Conservation (phyloP, 2,888 invertebrate species). For the Platycheirus albimanus region DNA sequence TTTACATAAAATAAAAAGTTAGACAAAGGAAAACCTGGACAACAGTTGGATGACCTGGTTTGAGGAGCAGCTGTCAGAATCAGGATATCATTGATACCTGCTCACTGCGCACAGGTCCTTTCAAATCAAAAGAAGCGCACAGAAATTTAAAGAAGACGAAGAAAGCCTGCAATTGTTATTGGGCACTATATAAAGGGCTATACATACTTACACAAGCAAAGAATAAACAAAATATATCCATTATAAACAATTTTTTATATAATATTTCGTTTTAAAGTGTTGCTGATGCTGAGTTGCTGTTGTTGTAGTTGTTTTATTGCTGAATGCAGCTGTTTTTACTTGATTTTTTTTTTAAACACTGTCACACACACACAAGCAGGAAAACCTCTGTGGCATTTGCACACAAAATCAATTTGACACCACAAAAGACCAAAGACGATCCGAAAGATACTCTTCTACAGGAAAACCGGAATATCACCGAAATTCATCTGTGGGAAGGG, state of each 20-base stretch:
- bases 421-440: conserved; percentile 27
- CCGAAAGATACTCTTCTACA: conserved; percentile 8
- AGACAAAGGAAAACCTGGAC: neutral
- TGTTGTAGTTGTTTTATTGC: conserved; percentile 35
- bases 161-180: conserved; percentile 36
- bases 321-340: conserved; percentile 50
- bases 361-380: conserved; percentile 36
- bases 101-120: conserved; percentile 14
- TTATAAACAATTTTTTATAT: conserved; percentile 8
- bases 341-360: conserved; percentile 24
- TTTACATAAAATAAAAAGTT: too few species aligned
- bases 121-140: conserved; percentile 55
- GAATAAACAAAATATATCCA: conserved; percentile 61
- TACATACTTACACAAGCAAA: conserved; percentile 55
- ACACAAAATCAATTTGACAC: conserved; percentile 67
- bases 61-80: conserved; percentile 37
- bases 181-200: neutral
- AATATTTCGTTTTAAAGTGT: conserved; percentile 19
- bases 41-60: conserved; percentile 30
- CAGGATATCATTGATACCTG: conserved; percentile 1
- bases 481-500: conserved; percentile 38
- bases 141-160: conserved; percentile 34
- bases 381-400: conserved; percentile 56
- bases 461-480: conserved; percentile 62
- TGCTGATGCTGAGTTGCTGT: conserved; percentile 22